A percentile compares a stretch with the other conserved stretches of the same genome.
These are phyloP conservation scores for Isichthys henryi DNA, from an alignment of 2,113 vertebrate genomes.

Conservation along the genomic window DNA sequence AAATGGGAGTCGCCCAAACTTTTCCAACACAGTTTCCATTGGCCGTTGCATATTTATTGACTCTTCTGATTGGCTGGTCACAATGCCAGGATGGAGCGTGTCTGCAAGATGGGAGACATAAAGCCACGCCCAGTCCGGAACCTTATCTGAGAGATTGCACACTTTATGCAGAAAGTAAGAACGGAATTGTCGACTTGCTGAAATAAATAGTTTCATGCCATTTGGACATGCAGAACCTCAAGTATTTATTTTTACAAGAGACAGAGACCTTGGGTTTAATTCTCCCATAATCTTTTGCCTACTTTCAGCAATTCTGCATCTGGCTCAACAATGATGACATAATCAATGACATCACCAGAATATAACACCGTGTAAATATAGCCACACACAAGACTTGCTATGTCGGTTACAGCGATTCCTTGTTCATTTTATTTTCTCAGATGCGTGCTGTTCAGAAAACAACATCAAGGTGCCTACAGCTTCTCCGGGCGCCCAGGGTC, in stretches of 20 bases:
- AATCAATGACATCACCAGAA: background rate
- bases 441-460: slow-evolving; percentile 34
- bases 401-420: background rate
- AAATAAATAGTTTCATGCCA: background rate
- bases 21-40: slow-evolving; percentile 30
- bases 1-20: slow-evolving; percentile 45
- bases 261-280: background rate
- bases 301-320: background rate
- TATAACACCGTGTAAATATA: background rate
- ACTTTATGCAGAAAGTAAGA: slow-evolving; percentile 65
- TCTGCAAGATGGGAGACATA: slow-evolving; percentile 56
- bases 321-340: background rate
- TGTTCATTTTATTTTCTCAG: slow-evolving; percentile 12
- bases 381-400: background rate
- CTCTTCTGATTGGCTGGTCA: slow-evolving; percentile 37
- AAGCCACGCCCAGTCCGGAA: slow-evolving; percentile 49
- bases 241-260: background rate
- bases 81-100: slow-evolving; percentile 47
- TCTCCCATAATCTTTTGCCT: background rate
- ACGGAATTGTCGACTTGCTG: background rate
- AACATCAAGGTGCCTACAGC: slow-evolving; percentile 9
- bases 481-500: slow-evolving; percentile 9
- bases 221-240: background rate
- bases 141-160: slow-evolving; percentile 48
- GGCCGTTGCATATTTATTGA: slow-evolving; percentile 32